Conservation (phyloP, 2,113 vertebrate genomes). For the Lepus europaeus region DNA sequence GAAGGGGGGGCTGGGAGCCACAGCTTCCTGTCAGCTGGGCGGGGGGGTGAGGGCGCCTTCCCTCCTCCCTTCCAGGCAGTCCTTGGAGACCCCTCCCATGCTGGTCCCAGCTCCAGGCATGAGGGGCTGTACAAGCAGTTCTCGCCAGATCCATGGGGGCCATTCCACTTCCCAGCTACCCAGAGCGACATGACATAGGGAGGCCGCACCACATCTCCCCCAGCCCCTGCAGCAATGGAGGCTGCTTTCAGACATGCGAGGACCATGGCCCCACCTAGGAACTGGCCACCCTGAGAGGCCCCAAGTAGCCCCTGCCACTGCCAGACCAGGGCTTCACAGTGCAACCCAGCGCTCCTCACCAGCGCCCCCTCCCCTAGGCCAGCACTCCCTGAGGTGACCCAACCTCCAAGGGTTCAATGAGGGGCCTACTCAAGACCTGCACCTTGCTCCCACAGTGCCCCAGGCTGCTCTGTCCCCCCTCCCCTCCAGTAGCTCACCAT, state of each 20-base stretch:
- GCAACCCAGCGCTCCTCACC: neutral
- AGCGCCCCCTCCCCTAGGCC: neutral
- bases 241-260: neutral
- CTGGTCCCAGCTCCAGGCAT: conserved; percentile 59
- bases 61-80: conserved; percentile 53
- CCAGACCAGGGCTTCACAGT: neutral
- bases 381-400: neutral
- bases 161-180: conserved; percentile 39
- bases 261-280: neutral
- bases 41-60: neutral
- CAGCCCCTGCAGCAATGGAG: neutral
- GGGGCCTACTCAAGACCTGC: neutral
- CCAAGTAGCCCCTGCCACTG: neutral
- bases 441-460: neutral
- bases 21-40: conserved; percentile 72
- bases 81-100: conserved; percentile 66
- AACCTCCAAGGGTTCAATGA: neutral
- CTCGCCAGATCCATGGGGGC: conserved; percentile 4
- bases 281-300: conserved; percentile 9
- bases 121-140: conserved; percentile 33
- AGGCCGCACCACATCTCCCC: neutral
- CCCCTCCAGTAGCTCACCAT: neutral
- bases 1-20: conserved; percentile 58
- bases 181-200: neutral
- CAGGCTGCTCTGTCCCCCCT: neutral